A percentile compares a stretch with the other conserved stretches of the same genome.
These are phyloP conservation scores for Neoaliturus tenellus DNA, from an alignment of 2,888 invertebrate species.

Conservation along the genomic window DNA sequence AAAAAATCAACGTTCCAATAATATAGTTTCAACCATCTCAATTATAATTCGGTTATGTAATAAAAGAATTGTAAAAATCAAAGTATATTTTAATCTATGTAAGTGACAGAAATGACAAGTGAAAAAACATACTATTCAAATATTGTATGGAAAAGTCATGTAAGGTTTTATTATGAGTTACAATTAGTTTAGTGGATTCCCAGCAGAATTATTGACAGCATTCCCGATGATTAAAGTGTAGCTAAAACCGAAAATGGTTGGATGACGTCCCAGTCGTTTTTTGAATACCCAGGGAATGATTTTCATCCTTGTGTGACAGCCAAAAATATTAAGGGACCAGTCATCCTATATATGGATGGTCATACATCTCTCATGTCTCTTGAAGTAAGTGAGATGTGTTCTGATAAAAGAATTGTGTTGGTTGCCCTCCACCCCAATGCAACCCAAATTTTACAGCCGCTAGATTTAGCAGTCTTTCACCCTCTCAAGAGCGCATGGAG, in stretches of 20 bases:
- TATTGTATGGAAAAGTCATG: too few species aligned
- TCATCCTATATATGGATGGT: constrained; percentile 71
- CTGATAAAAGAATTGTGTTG: not conserved
- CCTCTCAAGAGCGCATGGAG: not conserved
- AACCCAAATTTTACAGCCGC: not conserved
- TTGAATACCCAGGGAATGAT: constrained; percentile 70
- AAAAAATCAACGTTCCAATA: too few species aligned
- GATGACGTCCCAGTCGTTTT: constrained; percentile 72
- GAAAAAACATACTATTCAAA: too few species aligned
- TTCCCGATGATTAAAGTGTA: constrained; percentile 68
- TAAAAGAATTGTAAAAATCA: too few species aligned
- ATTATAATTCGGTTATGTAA: too few species aligned
- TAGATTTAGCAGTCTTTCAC: not conserved
- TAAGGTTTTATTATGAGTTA: too few species aligned
- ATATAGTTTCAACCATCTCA: too few species aligned
- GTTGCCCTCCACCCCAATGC: not conserved
- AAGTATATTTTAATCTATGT: too few species aligned
- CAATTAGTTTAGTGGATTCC: too few species aligned
- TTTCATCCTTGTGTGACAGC: constrained; percentile 70
- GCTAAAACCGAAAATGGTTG: constrained; percentile 72
- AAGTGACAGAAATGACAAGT: too few species aligned
- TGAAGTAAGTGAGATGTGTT: not conserved
- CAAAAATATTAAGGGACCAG: constrained; percentile 68
- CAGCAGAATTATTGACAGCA: too few species aligned
- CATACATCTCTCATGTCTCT: constrained; percentile 68